Conservation (phyloP, 2,113 vertebrate species). For the Cavia aperea region DNA sequence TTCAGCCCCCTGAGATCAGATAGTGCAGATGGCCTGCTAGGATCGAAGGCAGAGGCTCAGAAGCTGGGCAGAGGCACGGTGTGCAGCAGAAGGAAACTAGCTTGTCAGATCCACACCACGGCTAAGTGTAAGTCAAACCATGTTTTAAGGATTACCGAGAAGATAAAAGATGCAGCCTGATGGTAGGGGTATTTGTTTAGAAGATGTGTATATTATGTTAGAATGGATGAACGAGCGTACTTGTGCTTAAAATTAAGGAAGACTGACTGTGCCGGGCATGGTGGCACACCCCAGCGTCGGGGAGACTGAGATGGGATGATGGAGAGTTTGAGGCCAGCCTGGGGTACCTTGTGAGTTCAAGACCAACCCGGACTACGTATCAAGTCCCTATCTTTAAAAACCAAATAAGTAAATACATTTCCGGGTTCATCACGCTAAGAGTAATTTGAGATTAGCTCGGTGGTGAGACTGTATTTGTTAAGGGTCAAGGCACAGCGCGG, state of each 20-base stretch:
- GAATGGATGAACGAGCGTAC: neutral
- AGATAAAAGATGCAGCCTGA: neutral
- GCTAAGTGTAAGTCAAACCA: no score
- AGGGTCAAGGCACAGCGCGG: neutral
- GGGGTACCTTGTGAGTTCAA: neutral
- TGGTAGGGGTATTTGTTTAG: neutral
- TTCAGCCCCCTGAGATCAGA: neutral
- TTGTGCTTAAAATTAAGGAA: neutral
- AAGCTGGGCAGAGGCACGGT: neutral
- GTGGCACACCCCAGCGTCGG: neutral
- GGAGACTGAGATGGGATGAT: neutral
- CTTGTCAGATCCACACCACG: accelerated
- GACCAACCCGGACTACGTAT: neutral
- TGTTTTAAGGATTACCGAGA: neutral
- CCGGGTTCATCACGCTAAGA: neutral
- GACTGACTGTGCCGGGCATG: neutral
- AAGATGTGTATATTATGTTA: neutral
- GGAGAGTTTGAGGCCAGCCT: neutral
- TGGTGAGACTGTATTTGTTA: neutral
- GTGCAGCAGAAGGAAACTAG: neutral
- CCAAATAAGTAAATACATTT: neutral
- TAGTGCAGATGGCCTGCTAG: accelerated
- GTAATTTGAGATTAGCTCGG: neutral
- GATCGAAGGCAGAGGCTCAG: accelerated
- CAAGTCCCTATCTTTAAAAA: neutral